Evolutionary conservation across 2,797 vertebrate species (phyloP).

Genomic region (Ataeniobius toweri): DNA sequence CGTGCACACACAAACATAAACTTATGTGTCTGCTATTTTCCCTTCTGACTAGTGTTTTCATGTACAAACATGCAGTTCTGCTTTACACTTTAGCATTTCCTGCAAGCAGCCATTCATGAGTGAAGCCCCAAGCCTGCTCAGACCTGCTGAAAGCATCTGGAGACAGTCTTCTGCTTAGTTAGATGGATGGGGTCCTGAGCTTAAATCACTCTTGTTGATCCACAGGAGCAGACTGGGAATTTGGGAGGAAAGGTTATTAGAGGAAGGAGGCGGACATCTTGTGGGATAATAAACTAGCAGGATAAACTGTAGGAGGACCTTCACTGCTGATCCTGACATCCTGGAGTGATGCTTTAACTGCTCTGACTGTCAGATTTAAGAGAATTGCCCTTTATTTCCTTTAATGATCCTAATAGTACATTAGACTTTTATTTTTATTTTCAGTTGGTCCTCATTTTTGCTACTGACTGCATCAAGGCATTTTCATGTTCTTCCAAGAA

Average conservation of each 20-base stretch:
- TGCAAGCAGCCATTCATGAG: background rate
- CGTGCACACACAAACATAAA: background rate
- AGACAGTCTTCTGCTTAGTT: conserved; percentile 8
- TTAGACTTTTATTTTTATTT: background rate
- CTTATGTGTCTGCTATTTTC: background rate
- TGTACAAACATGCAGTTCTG: background rate
- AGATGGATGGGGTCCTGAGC: conserved; percentile 14
- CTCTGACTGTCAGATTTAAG: background rate
- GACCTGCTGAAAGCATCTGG: conserved; percentile 26
- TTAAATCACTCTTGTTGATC: background rate
- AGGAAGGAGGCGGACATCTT: background rate
- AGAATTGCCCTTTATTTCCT: background rate
- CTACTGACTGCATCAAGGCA: background rate
- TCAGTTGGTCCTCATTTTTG: background rate
- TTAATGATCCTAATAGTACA: background rate
- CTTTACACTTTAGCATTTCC: background rate
- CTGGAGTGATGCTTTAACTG: background rate
- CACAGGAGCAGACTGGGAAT: conserved; percentile 11
- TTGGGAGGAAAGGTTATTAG: conserved; percentile 16
- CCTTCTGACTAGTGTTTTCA: background rate
- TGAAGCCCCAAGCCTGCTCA: background rate
- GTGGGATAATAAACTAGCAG: background rate
- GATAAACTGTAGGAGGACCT: background rate
- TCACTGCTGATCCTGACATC: background rate
- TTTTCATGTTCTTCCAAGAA: too few relatives aligned